Base-by-base conservation (phyloP, 2,797 vertebrate genomes). In the Rhadinocentrus ornatus region DNA sequence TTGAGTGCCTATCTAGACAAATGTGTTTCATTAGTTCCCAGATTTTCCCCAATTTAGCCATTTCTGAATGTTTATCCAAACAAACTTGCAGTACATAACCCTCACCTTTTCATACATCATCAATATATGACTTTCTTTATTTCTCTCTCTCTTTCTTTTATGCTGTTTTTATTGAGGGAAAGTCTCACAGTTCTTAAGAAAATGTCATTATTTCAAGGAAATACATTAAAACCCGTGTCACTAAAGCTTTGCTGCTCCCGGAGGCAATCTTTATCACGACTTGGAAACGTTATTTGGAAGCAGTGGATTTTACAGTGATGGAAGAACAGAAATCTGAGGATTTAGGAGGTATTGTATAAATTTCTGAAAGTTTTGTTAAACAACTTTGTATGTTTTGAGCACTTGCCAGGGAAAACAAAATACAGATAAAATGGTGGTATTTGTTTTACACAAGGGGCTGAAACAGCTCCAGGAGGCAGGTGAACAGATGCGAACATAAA, bases 221-320 rank as follows among this genome's bases (percentile, higher is more conserved):
- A 26, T 3, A 1, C 22, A 52, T 13, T 52, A 13, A 24, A 24
- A 52, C 1, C 16, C 1, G 20, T 46, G 18, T 20, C 46, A 11
- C n/a, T 10, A 22, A 22, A 22, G 20, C 46, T 11, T 3, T 48
- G 22, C 59, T 65, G 71, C 63, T 75, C 39, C 39, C 68, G 60
- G 62, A 16, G 31, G 0, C 74, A 60, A 73, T 78, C 35, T 77
- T 85, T 10, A 41, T 26, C 61, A 6, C 27, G 16, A 16, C 8
- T 55, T 18, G 15, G 12, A 18, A 31, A 55, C 15, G 27, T 8
- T 7, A 18, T 55, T 31, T 18, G 16, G 24, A 29, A 27, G 27
- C n/a, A 24, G 3, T 4, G 48, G 10, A 11, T 35, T n/a, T 13
- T 10, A 27, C 8, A 1, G 2, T 0, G 0, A 1, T 2, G 10